Evolutionary conservation across 2,888 invertebrate species (phyloP).

Genomic region (Cryptus viduatorius): DNA sequence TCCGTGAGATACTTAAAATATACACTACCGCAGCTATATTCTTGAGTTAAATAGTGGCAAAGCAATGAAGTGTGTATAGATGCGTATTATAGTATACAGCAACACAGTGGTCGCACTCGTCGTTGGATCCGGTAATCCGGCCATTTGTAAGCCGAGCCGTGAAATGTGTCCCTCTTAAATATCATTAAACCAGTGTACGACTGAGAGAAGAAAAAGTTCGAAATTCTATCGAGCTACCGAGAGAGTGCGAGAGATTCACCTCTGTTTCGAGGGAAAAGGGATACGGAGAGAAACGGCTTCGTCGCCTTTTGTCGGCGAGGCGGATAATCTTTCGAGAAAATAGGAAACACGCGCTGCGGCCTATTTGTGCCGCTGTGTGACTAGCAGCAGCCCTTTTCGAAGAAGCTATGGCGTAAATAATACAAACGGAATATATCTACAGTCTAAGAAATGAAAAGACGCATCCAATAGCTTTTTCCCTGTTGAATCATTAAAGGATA

Average conservation of each 20-base stretch:
- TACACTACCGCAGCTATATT: conserved; percentile 45
- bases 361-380: conserved; percentile 74
- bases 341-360: conserved; percentile 78
- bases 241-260: not conserved
- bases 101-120: conserved; percentile 65
- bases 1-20: conserved; percentile 52
- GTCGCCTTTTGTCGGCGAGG: conserved; percentile 66
- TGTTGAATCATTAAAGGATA: no score
- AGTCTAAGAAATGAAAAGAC: no score
- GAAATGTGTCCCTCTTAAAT: conserved; percentile 81
- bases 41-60: conserved; percentile 62
- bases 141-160: conserved; percentile 79
- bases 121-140: conserved; percentile 79
- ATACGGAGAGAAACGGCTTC: conserved; percentile 47
- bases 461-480: no score
- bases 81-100: conserved; percentile 13
- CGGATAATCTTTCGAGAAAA: conserved; percentile 77
- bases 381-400: conserved; percentile 70
- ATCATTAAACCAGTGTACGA: conserved; percentile 76
- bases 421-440: conserved; percentile 1
- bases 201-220: conserved; percentile 13
- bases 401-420: conserved; percentile 35
- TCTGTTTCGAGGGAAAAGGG: conserved; percentile 32
- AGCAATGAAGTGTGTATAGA: conserved; percentile 34
- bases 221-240: not conserved